Base-by-base conservation (phyloP, 2,113 vertebrate species). In the Platysteira castanea region DNA sequence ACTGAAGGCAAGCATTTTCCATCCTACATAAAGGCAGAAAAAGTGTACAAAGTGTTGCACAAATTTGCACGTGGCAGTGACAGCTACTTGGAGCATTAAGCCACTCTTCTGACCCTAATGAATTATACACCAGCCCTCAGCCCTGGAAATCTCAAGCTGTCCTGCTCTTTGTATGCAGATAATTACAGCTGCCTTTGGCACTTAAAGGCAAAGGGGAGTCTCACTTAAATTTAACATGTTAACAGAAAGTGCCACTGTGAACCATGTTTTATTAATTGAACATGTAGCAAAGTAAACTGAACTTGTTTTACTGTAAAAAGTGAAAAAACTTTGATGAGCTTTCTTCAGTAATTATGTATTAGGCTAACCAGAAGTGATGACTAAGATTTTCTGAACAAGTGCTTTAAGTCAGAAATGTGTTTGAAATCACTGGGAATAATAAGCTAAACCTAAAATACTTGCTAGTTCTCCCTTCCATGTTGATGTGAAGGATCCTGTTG, bases 401-500 rank as follows among this genome's bases (percentile, higher is more conserved):
- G 24, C 9, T 87, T 88, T 77, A 67, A 88, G 41, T 23, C 31
- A 86, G 46, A 81, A 85, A 73, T 0, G 0, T 50, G 21, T 77
- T 84, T 64, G 50, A 85, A 97, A 87, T 69, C 20, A 68, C 16
- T 83, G 49, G 17, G 28, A 93, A 71, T 87, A 80, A 59, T 26
- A 77, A 67, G 10, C 23, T 71, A 56, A 90, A 59, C 19, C 11
- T 91, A 84, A 95, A 93, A 46, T 42, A 75, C 31, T 65, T 61
- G n/a, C 37, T 80, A 80, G 35, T 67, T 90, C 27, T 77, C 33
- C 28, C 8, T 89, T 69, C 64, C 10, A 2, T 26, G 10, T 44
- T 54, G 14, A 31, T 49, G 47, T 52, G 46, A 56, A 68, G 44
- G 52, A 81, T 41, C 24, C 39, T 63, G 0, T 83, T 0, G 0